Percentiles rank a stretch among this genome's conserved stretches.
Evolutionary conservation across 35 echinoderm and acorn worm genomes (phyloP).

Genomic region (Anneissia japonica): DNA sequence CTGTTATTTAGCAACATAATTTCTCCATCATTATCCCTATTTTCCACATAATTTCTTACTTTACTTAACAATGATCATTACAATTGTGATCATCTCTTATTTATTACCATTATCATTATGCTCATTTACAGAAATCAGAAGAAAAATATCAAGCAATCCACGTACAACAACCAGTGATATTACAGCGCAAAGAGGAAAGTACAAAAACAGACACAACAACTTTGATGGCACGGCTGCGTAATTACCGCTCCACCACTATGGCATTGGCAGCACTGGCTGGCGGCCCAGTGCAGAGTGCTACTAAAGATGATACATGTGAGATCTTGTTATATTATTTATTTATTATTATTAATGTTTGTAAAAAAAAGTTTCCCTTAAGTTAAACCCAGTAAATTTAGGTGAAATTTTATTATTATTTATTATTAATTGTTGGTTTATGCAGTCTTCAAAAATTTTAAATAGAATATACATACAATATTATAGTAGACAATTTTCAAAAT

Average conservation of each 20-base stretch:
- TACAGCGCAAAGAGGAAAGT: slow-evolving; percentile 35
- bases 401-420: no score
- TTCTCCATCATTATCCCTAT: no score
- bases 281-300: slow-evolving; percentile 4
- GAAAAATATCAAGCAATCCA: slow-evolving; percentile 18
- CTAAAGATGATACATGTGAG: slow-evolving; percentile 67
- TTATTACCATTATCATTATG: no score
- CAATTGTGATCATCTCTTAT: no score
- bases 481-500: no score
- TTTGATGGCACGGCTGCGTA: slow-evolving; percentile 43
- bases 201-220: slow-evolving; percentile 32
- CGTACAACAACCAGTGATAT: slow-evolving; percentile 8
- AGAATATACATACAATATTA: no score
- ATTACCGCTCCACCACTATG: slow-evolving; percentile 30
- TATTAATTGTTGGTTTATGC: no score
- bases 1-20: no score
- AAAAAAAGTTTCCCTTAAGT: not conserved
- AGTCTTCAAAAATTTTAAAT: no score
- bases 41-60: no score
- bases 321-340: not conserved
- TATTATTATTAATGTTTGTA: not conserved
- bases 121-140: slow-evolving; percentile 37
- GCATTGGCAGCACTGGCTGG: slow-evolving; percentile 52
- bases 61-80: no score
- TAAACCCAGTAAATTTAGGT: no score